Evolutionary conservation across 1,140 invertebrate genomes (phyloP).

Genomic region (Alviniconcha marisindica): DNA sequence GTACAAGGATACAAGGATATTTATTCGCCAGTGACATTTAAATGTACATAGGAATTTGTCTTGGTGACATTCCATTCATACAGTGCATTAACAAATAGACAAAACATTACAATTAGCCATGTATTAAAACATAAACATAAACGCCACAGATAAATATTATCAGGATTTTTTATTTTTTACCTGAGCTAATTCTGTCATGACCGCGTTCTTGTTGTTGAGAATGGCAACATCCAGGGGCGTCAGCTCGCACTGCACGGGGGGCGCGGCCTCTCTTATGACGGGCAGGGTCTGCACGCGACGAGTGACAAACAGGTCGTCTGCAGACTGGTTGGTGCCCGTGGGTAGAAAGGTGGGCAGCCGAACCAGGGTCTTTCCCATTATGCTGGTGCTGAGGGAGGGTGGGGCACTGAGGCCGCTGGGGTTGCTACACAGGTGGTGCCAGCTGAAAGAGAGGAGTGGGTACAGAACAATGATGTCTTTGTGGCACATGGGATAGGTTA

Average conservation of each 20-base stretch:
- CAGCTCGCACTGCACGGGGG: neutral
- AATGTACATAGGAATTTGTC: no score
- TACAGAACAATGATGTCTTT: no score
- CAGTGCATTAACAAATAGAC: no score
- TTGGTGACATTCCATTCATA: no score
- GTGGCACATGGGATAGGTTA: no score
- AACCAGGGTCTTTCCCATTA: neutral
- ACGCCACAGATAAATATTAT: no score
- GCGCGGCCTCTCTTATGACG: neutral
- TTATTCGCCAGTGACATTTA: no score
- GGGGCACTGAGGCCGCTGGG: neutral
- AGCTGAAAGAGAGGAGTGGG: neutral
- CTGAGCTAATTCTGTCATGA: neutral
- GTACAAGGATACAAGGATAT: no score
- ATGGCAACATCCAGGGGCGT: slow-evolving; percentile 6
- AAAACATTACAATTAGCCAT: no score
- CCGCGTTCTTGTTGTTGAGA: neutral
- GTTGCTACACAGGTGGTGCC: neutral
- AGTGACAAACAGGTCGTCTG: neutral
- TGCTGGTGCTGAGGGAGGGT: neutral
- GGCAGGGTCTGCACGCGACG: neutral
- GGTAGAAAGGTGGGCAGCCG: neutral
- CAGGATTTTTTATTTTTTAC: neutral
- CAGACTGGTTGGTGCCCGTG: neutral
- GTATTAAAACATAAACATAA: no score